Conservation (phyloP, 2,888 invertebrate species). For the Drosophila ustulata region DNA sequence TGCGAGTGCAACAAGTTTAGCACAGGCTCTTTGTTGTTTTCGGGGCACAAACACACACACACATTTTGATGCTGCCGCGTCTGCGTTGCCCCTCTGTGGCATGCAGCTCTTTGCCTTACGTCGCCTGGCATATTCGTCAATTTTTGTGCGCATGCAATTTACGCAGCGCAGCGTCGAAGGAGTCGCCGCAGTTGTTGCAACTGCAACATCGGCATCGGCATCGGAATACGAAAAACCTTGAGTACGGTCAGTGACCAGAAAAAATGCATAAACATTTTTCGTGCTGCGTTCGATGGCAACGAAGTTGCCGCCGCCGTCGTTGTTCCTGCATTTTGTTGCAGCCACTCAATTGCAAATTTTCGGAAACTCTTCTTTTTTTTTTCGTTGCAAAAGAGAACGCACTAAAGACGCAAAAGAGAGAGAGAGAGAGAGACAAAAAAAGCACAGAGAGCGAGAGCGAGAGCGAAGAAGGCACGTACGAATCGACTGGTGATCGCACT, state of each 20-base stretch:
- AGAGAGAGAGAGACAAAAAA: not conserved
- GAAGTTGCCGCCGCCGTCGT: conserved; percentile 32
- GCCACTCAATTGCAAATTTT: conserved; percentile 81
- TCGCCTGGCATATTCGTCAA: conserved; percentile 80
- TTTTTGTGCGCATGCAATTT: conserved; percentile 82
- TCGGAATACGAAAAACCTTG: conserved; percentile 84
- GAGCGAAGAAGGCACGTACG: conserved; percentile 55
- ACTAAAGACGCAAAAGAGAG: too few species aligned
- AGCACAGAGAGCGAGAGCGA: not conserved
- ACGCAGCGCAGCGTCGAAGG: conserved; percentile 78
- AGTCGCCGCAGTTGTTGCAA: conserved; percentile 37
- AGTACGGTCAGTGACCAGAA: conserved; percentile 84
- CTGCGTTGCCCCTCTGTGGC: conserved; percentile 21
- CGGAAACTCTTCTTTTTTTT: conserved; percentile 66
- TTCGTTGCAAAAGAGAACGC: conserved; percentile 7
- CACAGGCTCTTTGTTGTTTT: conserved; percentile 57
- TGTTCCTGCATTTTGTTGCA: conserved; percentile 34
- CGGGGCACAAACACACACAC: conserved; percentile 53
- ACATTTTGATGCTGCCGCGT: conserved; percentile 14
- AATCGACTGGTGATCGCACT: conserved; percentile 56
- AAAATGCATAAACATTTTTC: conserved; percentile 82
- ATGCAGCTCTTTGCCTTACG: conserved; percentile 54
- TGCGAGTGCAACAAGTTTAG: conserved; percentile 71
- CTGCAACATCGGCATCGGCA: conserved; percentile 19
- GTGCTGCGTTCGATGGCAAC: conserved; percentile 57